Evolutionary conservation across 1,140 invertebrate species (phyloP), one percentile per base, ranked within the genome.

Genomic region (Tribolium madens): DNA sequence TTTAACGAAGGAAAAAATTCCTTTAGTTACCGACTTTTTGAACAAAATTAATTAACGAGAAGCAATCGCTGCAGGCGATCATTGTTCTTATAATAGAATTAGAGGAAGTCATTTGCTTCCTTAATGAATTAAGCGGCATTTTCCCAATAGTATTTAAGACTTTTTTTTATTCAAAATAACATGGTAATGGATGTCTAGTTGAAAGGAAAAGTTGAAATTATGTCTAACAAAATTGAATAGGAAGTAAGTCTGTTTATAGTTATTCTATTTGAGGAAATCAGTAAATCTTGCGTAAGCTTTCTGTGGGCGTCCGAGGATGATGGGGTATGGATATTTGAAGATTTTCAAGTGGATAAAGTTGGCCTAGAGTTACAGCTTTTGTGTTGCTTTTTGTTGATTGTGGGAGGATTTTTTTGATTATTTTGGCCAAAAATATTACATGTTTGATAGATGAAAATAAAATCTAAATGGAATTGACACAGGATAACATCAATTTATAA

Each of bases 401-500:
- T 57, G 4, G 15, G n/a, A 21, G 52, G 52, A 57, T 57, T 57
- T 26, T 18, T 4, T 10, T 57, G 52, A 57, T 57, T 15, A 57
- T n/a, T 26, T 26, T 26, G 21, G 21, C 21, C 21, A 26, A 26
- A n/a, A n/a, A 26, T 26, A 26, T 26, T 26, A 26, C 21, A 26
- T 26, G 21, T 26, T 26, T 26, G 50, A 53, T 14, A 53, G 12
- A 14, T 53, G 7, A 72, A 47, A 31, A 52, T 50, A 72, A 48
- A 72, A 33, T 72, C 46, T 15, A 72, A 50, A 72, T 18, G 70
- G 50, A 52, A 72, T 52, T 50, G 70, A 72, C 70, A 26, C 70
- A 26, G 21, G 46, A 72, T 72, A 50, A 72, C 70, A 72, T 50
- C 70, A 72, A 72, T 52, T 72, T 72, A 72, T 72, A 72, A 72